These are phyloP conservation scores for Drosophila pandora DNA, from an alignment of 1,140 invertebrate species.

Conservation along the genomic window DNA sequence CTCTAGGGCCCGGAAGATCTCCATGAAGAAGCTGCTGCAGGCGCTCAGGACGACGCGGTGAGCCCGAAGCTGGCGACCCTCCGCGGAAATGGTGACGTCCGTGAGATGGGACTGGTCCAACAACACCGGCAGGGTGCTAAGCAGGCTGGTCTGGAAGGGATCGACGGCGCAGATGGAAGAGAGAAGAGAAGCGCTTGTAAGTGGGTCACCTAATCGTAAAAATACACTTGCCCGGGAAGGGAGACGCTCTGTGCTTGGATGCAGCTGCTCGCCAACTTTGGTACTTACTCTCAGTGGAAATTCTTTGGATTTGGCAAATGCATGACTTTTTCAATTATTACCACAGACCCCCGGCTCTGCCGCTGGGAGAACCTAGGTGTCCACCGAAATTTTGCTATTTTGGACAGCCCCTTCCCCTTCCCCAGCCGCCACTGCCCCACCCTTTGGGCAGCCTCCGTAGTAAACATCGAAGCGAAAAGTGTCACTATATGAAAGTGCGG, in stretches of 20 bases:
- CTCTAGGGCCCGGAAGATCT: slow-evolving; percentile 91
- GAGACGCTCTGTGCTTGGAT: slow-evolving; percentile 26
- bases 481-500: slow-evolving; percentile 77
- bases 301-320: slow-evolving; percentile 79
- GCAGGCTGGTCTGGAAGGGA: slow-evolving; percentile 87
- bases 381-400: slow-evolving; percentile 57
- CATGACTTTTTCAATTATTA: slow-evolving; percentile 69
- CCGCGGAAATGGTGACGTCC: slow-evolving; percentile 94
- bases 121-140: slow-evolving; percentile 92
- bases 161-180: not conserved
- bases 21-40: slow-evolving; percentile 96
- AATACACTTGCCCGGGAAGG: slow-evolving; percentile 45
- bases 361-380: slow-evolving; percentile 3
- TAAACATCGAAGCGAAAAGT: slow-evolving; percentile 63
- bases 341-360: slow-evolving; percentile 27
- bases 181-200: slow-evolving; percentile 20
- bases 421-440: slow-evolving; percentile 6
- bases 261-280: slow-evolving; percentile 62
- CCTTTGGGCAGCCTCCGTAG: slow-evolving; percentile 49
- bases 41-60: slow-evolving; percentile 95
- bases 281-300: slow-evolving; percentile 59
- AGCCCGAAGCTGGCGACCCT: slow-evolving; percentile 91
- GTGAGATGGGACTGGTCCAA: slow-evolving; percentile 93
- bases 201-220: slow-evolving; percentile 56
- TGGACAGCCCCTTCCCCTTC: slow-evolving; percentile 41